Base-by-base conservation (phyloP, 2,797 vertebrate genomes). In the Halcyon leucocephala region DNA sequence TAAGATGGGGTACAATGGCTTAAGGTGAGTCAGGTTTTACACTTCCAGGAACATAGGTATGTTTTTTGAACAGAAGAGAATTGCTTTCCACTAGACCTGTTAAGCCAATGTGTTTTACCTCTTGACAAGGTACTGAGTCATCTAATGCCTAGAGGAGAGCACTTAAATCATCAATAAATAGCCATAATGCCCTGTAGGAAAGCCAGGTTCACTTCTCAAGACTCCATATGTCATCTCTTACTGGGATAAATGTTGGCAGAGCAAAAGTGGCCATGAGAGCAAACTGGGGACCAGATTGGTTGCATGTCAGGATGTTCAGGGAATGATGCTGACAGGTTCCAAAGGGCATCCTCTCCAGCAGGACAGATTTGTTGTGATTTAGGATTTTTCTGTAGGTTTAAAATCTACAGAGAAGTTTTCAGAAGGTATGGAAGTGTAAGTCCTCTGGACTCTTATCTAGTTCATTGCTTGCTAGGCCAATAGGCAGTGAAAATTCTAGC, bases 91-190 rank as follows among this genome's bases (percentile, higher is more conserved):
- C 84, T 90, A 80, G 73, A 87, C 20, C 61, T 94, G 48, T 82
- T 94, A 95, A 95, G 94, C 57, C 76, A 89, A 44, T 83, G 77
- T 90, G 46, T 95, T 97, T 97, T 96, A 93, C 87, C 83, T 95
- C 65, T 86, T 29, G 28, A 94, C 82, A 97, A 93, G 78, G 85
- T 93, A 96, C 57, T 82, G 76, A 97, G 74, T 96, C 89, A 93
- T 97, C 44, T 69, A 54, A 52, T 96, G 91, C 88, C 71, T 95
- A 35, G 78, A 92, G 80, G 71, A 92, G 92, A 89, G 37, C 57
- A 78, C 54, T 96, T 97, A 96, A 96, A 97, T 97, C 83, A 86
- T 95, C 70, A 76, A 26, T 93, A 95, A 96, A 90, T 60, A 81
- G 25, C 33, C 57, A 18, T 94, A 93, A 18, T 81, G 14, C 71